Conservation (phyloP, 1,140 invertebrate genomes). For the Anadara kagoshimensis region DNA sequence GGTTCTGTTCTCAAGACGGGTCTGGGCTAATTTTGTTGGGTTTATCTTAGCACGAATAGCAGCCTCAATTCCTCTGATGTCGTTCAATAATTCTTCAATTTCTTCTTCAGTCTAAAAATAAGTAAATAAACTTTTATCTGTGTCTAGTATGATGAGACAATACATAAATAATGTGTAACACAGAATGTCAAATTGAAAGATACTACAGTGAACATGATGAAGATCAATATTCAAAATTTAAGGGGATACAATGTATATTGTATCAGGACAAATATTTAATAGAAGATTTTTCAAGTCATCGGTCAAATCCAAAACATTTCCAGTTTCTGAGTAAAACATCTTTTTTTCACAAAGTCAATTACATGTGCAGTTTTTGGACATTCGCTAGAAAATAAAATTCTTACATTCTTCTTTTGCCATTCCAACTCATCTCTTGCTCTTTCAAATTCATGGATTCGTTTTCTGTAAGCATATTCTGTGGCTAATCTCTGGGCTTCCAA, state of each 20-base stretch:
- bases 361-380: too few species aligned
- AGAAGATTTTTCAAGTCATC: too few species aligned
- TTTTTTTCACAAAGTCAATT: too few species aligned
- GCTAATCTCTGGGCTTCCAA: conserved; percentile 84
- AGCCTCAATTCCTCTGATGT: conserved; percentile 71
- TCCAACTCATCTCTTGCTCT: conserved; percentile 87
- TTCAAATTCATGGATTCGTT: conserved; percentile 88
- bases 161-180: not conserved
- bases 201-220: too few species aligned
- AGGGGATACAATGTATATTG: too few species aligned
- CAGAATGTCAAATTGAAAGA: not conserved
- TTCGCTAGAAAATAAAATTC: too few species aligned
- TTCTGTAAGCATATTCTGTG: conserved; percentile 85
- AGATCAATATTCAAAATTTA: too few species aligned
- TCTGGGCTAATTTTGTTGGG: conserved; percentile 73
- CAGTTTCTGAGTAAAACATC: too few species aligned
- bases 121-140: not conserved
- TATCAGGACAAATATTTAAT: too few species aligned
- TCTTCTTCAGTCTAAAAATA: conserved; percentile 83
- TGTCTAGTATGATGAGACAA: too few species aligned
- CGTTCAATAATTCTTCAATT: conserved; percentile 79
- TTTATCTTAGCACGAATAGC: conserved; percentile 71
- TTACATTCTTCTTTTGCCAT: conserved; percentile 88
- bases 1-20: conserved; percentile 74
- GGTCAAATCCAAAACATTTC: too few species aligned